phyloP scores from a whole-genome alignment of 2,888 invertebrate genomes.

The Cylloceria caligata region DNA sequence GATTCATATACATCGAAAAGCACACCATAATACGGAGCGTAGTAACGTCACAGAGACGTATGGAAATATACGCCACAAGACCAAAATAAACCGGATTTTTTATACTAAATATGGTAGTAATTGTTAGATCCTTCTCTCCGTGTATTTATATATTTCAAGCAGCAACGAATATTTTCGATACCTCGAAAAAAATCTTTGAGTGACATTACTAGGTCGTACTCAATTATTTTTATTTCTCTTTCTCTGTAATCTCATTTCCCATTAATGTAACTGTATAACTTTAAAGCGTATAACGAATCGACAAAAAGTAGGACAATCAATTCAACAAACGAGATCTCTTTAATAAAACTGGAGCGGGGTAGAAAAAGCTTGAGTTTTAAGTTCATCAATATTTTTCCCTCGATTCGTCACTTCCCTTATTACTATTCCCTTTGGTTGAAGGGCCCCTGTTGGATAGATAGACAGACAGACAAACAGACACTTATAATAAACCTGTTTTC shows the following conservation, averaged over 20 bases:
- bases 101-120: too few relatives aligned
- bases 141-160: constrained; percentile 14
- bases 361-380: constrained; percentile 38
- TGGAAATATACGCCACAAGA: too few relatives aligned
- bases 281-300: constrained; percentile 60
- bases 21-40: too few relatives aligned
- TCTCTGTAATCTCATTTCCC: constrained; percentile 18
- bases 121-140: too few relatives aligned
- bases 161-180: background rate
- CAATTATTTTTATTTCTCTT: constrained; percentile 12
- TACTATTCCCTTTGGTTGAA: constrained; percentile 48
- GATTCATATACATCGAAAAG: too few relatives aligned
- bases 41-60: too few relatives aligned
- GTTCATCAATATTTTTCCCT: constrained; percentile 46
- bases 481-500: constrained; percentile 46
- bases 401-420: constrained; percentile 25
- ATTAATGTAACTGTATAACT: constrained; percentile 43
- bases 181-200: constrained; percentile 24
- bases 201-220: constrained; percentile 22
- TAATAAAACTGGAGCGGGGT: constrained; percentile 4
- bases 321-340: constrained; percentile 57
- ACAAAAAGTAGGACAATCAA: constrained; percentile 63
- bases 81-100: too few relatives aligned
- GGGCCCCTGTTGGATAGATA: constrained; percentile 24
- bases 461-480: constrained; percentile 35